A percentile compares a stretch with the other conserved stretches of the same genome.
These are phyloP conservation scores for Onychorhynchus coronatus DNA, from an alignment of 2,113 vertebrate species.

Conservation along the genomic window DNA sequence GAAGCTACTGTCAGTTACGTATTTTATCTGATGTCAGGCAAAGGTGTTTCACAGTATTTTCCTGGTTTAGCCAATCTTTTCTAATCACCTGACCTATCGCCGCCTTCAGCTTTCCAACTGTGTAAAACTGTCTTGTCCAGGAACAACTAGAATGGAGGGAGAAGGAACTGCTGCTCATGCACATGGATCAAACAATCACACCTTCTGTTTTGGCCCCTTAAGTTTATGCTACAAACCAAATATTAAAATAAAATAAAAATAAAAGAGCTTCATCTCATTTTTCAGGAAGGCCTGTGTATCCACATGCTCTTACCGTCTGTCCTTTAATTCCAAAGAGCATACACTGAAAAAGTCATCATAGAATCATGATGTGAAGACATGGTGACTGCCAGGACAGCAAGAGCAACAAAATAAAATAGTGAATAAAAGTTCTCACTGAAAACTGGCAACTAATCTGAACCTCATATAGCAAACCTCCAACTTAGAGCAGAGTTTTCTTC, in stretches of 20 bases:
- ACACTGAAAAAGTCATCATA: background rate
- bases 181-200: background rate
- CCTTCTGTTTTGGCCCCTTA: background rate
- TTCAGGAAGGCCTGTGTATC: background rate
- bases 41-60: conserved; percentile 12
- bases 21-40: background rate
- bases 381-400: background rate
- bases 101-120: background rate
- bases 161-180: background rate
- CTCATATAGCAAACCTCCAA: background rate
- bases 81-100: background rate
- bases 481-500: background rate
- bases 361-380: background rate
- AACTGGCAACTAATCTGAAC: background rate
- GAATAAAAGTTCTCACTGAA: background rate
- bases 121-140: background rate
- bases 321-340: background rate
- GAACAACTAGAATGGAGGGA: background rate
- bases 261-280: background rate
- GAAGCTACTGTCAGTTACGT: background rate
- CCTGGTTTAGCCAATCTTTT: background rate
- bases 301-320: background rate
- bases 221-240: background rate
- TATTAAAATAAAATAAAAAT: background rate
- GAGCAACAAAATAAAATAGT: background rate